Evolutionary conservation across 2,888 invertebrate genomes (phyloP), one percentile per base, ranked within the genome.

Genomic region (Ormyrus rosae): DNA sequence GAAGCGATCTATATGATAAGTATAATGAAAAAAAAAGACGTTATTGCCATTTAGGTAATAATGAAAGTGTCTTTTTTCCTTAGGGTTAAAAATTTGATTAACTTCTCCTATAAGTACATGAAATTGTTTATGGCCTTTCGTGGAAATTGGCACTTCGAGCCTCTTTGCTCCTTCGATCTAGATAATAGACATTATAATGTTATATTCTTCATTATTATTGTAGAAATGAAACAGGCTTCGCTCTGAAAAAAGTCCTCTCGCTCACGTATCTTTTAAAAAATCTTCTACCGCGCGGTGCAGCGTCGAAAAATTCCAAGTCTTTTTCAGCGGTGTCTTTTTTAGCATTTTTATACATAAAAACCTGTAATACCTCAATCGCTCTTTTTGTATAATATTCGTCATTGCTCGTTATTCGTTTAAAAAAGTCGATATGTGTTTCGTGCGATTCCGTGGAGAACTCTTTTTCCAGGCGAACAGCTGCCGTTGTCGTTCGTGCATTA

Each of bases 61-160:
- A 60, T 69, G 6, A 67, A 63, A 63, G n/a, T 63, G n/a, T 34
- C 34, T 19, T 19, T 19, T 19, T 19, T 19, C 19, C 10, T 51
- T 46, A 45, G 50, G 19, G n/a, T 61, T 67, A 48, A 67, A 58
- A 50, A 65, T 72, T 77, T 78, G 60, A 78, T 78, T 72, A 67
- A 55, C 51, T 65, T 78, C 55, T 58, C 60, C 53, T 75, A 75
- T 75, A 80, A 80, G 75, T 75, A 80, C 72, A 48, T 69, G 70
- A n/a, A 8, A 64, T 78, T 60, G 51, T 50, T 76, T 80, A 80
- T 80, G 67, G 80, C 72, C 63, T 80, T 75, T 75, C 11, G 80
- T 80, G 70, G 80, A 80, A 80, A 80, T 80, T 80, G 74, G 80
- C 80, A 80, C 80, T 75, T 75, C 70, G 80, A 75, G 80, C 75